phyloP scores from a whole-genome alignment of 2,888 invertebrate species.

The Neria commutata region DNA sequence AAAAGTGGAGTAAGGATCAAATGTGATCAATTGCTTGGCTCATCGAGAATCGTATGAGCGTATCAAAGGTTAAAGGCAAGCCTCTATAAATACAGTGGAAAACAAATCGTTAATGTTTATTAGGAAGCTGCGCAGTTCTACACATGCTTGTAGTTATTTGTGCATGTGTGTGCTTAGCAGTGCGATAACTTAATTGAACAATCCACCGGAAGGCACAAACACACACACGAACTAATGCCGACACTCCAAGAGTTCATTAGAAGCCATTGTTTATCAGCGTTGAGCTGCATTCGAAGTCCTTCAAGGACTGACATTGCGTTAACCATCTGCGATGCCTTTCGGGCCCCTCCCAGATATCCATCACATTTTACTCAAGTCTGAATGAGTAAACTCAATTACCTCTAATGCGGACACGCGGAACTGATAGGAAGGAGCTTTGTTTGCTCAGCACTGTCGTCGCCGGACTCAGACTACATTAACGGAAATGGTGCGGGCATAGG shows the following conservation, averaged over 20 bases:
- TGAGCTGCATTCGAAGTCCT: background rate
- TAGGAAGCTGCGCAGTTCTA: background rate
- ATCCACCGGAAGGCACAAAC: background rate
- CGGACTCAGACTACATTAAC: too few species aligned
- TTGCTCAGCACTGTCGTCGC: too few species aligned
- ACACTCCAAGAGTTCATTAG: background rate
- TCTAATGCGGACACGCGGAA: slow-evolving; percentile 1
- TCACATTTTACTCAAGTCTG: background rate
- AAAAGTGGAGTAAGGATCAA: too few species aligned
- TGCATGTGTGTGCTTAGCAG: background rate
- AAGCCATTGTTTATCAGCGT: slow-evolving; percentile 1
- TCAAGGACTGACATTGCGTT: background rate
- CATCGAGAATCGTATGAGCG: too few species aligned
- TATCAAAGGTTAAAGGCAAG: too few species aligned
- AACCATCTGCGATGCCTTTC: too few species aligned
- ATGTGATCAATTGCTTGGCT: too few species aligned
- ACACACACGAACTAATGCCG: background rate
- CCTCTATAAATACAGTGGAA: too few species aligned
- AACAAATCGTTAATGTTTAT: too few species aligned
- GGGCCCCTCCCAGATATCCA: too few species aligned
- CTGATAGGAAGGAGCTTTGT: background rate
- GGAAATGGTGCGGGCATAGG: too few species aligned
- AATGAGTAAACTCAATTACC: background rate
- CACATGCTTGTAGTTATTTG: background rate
- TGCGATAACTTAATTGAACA: background rate